Base-by-base conservation (phyloP, 2,797 vertebrate genomes). In the Choloepus didactylus region DNA sequence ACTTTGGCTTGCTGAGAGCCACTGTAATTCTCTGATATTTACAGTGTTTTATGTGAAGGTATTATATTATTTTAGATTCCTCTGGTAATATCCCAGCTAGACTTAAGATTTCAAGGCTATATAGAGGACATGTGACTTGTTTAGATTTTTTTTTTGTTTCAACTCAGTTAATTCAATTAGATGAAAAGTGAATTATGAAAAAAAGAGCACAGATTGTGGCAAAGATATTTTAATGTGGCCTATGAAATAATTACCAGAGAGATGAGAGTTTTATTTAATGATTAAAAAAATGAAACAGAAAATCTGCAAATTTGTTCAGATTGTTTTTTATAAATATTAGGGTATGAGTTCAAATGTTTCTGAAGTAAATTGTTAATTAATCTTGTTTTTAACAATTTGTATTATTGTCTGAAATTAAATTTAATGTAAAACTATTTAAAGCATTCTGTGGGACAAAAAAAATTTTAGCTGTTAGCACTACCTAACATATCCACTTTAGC, bases 311-410 rank as follows among this genome's bases (percentile, higher is more conserved):
- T 76, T 90, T 87, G 51, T 80, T 84, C 51, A 90, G 44, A 81
- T 44, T 72, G 15, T 23, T 79, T 89, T 72, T 70, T 0, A 3
- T 49, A 82, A 85, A 83, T 56, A 69, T 72, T 92, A 80, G 60
- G 69, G 19, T 80, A 80, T 31, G 38, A 87, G 1, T 90, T 96
- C 29, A 85, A 75, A 14, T 95, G 27, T 70, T 84, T 82, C n/a
- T 66, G 46, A 96, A 93, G 76, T 72, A 85, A 85, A 92, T 64
- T 75, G n/a, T 29, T 87, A 66, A 60, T 92, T 77, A 73, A 46
- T 73, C 56, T 84, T 96, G 18, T 51, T 92, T 92, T 90, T 81
- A 69, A 82, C 31, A 69, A 60, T 83, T 87, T 18, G 35, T 79
- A 19, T 31, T 51, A 49, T 18, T 5, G 66, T 75, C 51, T 84